Conservation (phyloP, 2,888 invertebrate species). For the Coelinius sp. region DNA sequence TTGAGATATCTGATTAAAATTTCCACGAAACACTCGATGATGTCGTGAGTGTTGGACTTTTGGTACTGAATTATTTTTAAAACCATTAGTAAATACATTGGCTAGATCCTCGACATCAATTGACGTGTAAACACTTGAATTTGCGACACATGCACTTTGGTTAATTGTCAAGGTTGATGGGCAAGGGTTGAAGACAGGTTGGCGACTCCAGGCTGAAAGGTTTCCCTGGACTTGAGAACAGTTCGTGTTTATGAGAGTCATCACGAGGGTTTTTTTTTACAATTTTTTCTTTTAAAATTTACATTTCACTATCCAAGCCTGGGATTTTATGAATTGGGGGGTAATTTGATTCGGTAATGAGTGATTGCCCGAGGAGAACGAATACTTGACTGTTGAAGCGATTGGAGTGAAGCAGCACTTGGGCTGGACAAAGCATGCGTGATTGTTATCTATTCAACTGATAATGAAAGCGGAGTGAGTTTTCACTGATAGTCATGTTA, state of each 20-base stretch:
- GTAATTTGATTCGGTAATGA: background rate
- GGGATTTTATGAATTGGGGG: background rate
- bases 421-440: background rate
- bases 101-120: slow-evolving; percentile 63
- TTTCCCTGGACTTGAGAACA: background rate
- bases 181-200: background rate
- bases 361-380: background rate
- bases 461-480: background rate
- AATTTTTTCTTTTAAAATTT: background rate
- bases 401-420: background rate
- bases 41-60: slow-evolving; percentile 22
- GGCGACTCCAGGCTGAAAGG: background rate
- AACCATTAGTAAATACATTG: background rate
- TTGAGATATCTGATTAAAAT: slow-evolving; percentile 5
- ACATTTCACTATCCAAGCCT: background rate
- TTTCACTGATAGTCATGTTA: too few relatives aligned
- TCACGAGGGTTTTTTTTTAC: background rate
- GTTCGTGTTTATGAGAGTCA: background rate
- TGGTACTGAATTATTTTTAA: background rate
- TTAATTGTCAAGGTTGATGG: background rate
- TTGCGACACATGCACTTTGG: background rate
- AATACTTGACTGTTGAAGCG: background rate
- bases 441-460: background rate
- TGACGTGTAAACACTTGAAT: slow-evolving; percentile 30
- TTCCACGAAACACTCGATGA: slow-evolving; percentile 28